Evolutionary conservation across 2,797 vertebrate genomes (phyloP), one percentile per base, ranked within the genome.

Genomic region (Mus spretus): DNA sequence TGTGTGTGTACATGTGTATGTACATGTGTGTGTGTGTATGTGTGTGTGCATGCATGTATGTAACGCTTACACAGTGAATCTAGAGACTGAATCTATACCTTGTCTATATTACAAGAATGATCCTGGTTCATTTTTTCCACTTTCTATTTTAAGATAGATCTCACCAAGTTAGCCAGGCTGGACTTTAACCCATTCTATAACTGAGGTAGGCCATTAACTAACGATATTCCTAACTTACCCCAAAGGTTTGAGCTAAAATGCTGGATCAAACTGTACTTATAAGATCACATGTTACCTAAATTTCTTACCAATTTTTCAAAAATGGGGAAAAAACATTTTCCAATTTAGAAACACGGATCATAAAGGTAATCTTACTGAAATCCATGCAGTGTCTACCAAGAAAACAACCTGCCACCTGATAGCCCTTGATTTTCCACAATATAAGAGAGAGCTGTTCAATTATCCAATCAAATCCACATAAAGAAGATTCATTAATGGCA

Each of bases 381-480:
- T 65, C n/a, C 17, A 44, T 88, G 37, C 44, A 53, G 78, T 59
- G 13, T n/a, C 91, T 77, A 91, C 44, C 13, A 90, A 70, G 57
- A 40, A 59, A 91, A 31, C 57, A 88, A 79, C 83, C 80, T 95
- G 4, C 10, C 93, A 40, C 20, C 40, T 47, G 24, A 57, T 78
- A 79, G 55, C 9, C 28, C 97, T 95, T 96, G 81, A 86, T 90
- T 96, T 96, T 24, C 63, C 28, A 93, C 59, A 53, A 78, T 17
- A 82, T 22, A 80, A 82, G 40, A 94, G 13, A 26, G n/a, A 86
- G 77, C 44, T 4, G 70, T 59, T 94, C 70, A 31, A 72, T 92
- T 90, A 81, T 83, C 86, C 93, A n/a, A 67, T 83, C 85, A 95
- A 82, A 94, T n/a, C 44, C 77, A 79, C 82, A 70, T 9, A 91